Conservation (phyloP, 2,113 vertebrate genomes). For the Platichthys stellatus region DNA sequence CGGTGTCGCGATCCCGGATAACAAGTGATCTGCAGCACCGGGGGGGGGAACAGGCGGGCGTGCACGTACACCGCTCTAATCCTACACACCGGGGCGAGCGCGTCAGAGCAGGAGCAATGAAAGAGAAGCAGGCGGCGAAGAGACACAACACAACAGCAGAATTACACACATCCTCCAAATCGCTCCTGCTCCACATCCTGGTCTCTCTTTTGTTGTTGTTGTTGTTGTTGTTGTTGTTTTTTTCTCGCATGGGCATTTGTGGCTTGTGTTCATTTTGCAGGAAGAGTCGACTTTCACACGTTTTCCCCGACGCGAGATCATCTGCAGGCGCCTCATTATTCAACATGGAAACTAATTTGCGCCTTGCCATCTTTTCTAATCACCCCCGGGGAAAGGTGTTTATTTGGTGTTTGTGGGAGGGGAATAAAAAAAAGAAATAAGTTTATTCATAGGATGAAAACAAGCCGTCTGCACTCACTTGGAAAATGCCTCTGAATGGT, state of each 20-base stretch:
- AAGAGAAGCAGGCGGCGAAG: slow-evolving; percentile 3
- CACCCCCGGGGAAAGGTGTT: slow-evolving; percentile 34
- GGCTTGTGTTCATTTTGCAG: slow-evolving; percentile 45
- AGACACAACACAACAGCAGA: slow-evolving; percentile 43
- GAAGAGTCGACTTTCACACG: slow-evolving; percentile 17
- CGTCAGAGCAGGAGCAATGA: slow-evolving; percentile 15
- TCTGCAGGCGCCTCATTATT: slow-evolving; percentile 51
- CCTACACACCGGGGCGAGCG: slow-evolving; percentile 23
- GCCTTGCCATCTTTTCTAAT: slow-evolving; percentile 13
- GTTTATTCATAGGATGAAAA: slow-evolving; percentile 47
- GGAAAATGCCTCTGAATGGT: slow-evolving; percentile 51
- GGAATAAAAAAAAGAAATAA: slow-evolving; percentile 8
- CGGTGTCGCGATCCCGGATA: slow-evolving; percentile 44
- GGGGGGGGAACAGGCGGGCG: slow-evolving; percentile 13
- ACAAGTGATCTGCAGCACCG: slow-evolving; percentile 47
- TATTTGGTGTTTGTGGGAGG: slow-evolving; percentile 32
- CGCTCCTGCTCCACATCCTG: slow-evolving; percentile 22
- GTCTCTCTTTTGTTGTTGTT: not conserved
- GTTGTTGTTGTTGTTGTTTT: not conserved
- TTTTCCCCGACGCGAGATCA: slow-evolving; percentile 27
- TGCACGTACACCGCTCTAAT: slow-evolving; percentile 39
- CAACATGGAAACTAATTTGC: slow-evolving; percentile 59
- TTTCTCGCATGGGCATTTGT: not conserved
- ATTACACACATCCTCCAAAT: slow-evolving; percentile 47
- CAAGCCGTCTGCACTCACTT: slow-evolving; percentile 54